Conservation (phyloP, 2,888 invertebrate species). For the Patella caerulea region DNA sequence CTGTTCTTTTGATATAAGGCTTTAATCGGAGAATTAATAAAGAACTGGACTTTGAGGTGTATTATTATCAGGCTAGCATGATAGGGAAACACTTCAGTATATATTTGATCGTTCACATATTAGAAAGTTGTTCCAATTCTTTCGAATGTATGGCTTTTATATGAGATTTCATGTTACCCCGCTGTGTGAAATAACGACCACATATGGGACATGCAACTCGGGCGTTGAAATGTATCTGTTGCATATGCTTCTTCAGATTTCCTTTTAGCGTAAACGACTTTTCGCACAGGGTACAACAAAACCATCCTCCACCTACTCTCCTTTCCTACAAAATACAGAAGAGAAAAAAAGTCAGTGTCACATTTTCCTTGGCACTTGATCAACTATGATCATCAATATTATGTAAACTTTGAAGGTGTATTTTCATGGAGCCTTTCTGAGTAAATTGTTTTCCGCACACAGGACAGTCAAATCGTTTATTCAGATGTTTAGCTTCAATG, state of each 20-base stretch:
- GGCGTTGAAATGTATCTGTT: neutral
- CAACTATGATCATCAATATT: too few species aligned
- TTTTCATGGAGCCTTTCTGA: neutral
- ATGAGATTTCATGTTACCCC: conserved; percentile 1
- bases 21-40: too few species aligned
- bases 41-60: too few species aligned
- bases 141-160: neutral
- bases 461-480: neutral
- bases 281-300: neutral
- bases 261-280: neutral
- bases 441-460: neutral
- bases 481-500: neutral
- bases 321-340: conserved; percentile 5
- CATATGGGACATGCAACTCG: neutral
- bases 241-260: conserved; percentile 4
- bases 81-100: too few species aligned
- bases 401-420: neutral
- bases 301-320: neutral
- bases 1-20: too few species aligned
- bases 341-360: neutral
- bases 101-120: too few species aligned
- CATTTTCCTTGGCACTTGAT: too few species aligned
- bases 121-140: too few species aligned
- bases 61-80: too few species aligned
- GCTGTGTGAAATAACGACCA: conserved; percentile 2